Evolutionary conservation across 92 coral and sea anemone species (phyloP).

Genomic region (Umimayanthus kanabou): DNA sequence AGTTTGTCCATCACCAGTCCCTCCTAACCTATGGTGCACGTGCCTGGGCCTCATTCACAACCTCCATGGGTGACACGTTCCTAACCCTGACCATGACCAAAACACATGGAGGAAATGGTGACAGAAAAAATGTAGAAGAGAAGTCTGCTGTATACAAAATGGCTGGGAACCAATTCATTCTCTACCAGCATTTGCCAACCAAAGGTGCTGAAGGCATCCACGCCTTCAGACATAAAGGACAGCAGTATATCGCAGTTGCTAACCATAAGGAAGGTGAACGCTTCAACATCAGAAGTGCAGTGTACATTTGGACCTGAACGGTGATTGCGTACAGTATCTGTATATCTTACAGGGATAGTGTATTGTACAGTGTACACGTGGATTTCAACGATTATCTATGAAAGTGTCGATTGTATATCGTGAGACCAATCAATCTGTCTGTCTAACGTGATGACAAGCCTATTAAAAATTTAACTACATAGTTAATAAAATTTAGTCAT

Average conservation of each 20-base stretch:
- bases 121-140: no score
- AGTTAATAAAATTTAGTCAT: no score
- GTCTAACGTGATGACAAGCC: no score
- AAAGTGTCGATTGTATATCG: no score
- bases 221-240: background rate
- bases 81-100: background rate
- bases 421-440: no score
- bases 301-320: slow-evolving; percentile 12
- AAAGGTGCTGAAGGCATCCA: slow-evolving; percentile 7
- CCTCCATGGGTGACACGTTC: background rate
- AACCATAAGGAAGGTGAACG: background rate
- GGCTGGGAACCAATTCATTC: background rate
- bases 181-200: background rate
- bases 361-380: no score
- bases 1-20: no score
- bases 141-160: background rate
- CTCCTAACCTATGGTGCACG: no score
- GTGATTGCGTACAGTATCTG: background rate
- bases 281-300: background rate
- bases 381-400: no score
- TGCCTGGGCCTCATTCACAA: background rate
- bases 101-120: no score
- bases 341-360: no score
- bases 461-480: no score
- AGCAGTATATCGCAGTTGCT: slow-evolving; percentile 14